phyloP scores from a whole-genome alignment of 1,140 invertebrate species.

The Helicoverpa armigera region DNA sequence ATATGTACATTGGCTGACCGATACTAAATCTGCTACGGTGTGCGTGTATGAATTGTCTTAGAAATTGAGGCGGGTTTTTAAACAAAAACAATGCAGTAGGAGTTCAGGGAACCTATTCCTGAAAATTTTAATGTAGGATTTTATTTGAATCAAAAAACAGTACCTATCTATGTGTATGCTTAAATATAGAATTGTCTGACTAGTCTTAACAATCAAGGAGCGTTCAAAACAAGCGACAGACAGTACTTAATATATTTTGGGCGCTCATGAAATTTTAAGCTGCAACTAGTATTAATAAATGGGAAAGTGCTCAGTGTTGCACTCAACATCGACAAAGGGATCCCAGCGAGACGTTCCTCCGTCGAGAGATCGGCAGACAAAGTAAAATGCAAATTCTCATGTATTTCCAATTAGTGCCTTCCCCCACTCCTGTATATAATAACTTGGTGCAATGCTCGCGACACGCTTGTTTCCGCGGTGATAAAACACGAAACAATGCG shows the following conservation, averaged over 20 bases:
- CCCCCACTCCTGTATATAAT: conserved; percentile 57
- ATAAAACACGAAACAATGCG: not conserved
- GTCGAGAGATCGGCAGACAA: conserved; percentile 71
- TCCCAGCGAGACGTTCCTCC: conserved; percentile 64
- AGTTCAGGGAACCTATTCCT: no score
- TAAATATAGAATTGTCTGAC: not conserved
- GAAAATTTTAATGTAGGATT: no score
- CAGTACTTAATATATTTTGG: not conserved
- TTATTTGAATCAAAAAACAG: no score
- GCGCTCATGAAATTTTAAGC: conserved; percentile 24
- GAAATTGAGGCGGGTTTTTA: no score
- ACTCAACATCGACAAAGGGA: conserved; percentile 65
- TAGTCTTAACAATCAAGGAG: not conserved
- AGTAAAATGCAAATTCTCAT: conserved; percentile 84
- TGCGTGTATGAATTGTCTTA: no score
- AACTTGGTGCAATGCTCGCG: conserved; percentile 55
- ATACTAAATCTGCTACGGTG: no score
- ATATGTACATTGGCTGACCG: no score
- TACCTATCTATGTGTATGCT: no score
- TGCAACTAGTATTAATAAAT: conserved; percentile 49
- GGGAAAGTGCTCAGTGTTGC: conserved; percentile 9
- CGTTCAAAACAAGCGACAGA: not conserved
- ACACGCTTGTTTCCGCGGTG: not conserved
- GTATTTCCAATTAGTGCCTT: conserved; percentile 81
- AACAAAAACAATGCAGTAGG: no score